These are phyloP conservation scores for Homarus gammarus DNA, from an alignment of 2,888 invertebrate species.

Conservation along the genomic window DNA sequence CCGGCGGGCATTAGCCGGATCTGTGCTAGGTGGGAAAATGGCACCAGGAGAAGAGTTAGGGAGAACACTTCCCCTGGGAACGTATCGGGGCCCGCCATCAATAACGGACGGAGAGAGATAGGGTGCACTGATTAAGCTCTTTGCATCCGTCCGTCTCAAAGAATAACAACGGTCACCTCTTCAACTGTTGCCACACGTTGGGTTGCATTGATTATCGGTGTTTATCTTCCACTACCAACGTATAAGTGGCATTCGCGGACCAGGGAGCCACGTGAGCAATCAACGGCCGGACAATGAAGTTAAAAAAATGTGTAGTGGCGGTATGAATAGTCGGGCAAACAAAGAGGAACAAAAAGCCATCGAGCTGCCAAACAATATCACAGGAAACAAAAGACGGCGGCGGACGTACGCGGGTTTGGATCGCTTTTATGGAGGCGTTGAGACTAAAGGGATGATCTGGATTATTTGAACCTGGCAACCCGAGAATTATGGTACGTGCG, in stretches of 20 bases:
- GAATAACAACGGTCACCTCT: background rate
- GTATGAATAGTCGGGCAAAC: background rate
- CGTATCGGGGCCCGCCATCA: background rate
- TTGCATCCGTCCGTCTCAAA: background rate
- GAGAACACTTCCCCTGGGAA: background rate
- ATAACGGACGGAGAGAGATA: background rate
- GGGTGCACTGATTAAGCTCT: background rate
- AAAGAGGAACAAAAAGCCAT: background rate
- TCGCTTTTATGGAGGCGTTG: constrained; percentile 10
- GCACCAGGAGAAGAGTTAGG: background rate
- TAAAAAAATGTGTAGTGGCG: background rate
- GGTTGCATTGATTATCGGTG: background rate
- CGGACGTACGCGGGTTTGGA: background rate
- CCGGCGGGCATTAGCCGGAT: background rate
- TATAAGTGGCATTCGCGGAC: background rate
- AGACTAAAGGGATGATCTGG: constrained; percentile 16
- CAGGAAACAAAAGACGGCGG: background rate
- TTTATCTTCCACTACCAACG: background rate
- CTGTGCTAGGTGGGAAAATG: background rate
- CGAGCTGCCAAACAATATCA: background rate
- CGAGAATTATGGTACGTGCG: background rate
- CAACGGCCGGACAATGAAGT: background rate
- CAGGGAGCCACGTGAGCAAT: background rate
- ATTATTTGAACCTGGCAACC: background rate
- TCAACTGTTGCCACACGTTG: background rate